Evolutionary conservation across 1,140 invertebrate species (phyloP).

Genomic region (Caenorhabditis remanei): DNA sequence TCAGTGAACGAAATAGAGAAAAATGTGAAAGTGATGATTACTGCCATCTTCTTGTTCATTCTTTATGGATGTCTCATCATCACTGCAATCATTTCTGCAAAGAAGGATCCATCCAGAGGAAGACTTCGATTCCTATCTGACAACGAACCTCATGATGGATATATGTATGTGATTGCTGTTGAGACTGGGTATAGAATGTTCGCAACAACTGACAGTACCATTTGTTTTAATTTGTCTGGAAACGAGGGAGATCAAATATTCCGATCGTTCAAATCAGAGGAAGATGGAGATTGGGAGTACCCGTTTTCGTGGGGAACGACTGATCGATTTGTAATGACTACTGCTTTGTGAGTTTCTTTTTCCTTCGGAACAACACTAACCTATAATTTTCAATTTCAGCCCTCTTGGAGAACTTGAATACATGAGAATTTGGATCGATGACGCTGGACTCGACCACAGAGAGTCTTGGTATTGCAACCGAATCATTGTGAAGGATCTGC

Average conservation of each 20-base stretch:
- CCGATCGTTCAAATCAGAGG: slow-evolving; percentile 76
- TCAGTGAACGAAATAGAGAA: slow-evolving; percentile 25
- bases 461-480: slow-evolving; percentile 81
- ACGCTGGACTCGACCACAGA: slow-evolving; percentile 80
- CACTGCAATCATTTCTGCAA: background rate
- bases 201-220: slow-evolving; percentile 81
- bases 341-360: slow-evolving; percentile 75
- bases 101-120: slow-evolving; percentile 32
- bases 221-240: slow-evolving; percentile 80
- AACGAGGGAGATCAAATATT: slow-evolving; percentile 80
- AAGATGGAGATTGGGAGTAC: slow-evolving; percentile 70
- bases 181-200: slow-evolving; percentile 80
- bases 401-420: slow-evolving; percentile 80
- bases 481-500: slow-evolving; percentile 80
- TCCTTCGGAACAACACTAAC: background rate
- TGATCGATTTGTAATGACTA: slow-evolving; percentile 80
- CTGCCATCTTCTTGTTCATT: slow-evolving; percentile 27
- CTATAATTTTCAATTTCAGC: slow-evolving; percentile 78
- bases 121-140: slow-evolving; percentile 79
- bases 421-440: slow-evolving; percentile 81
- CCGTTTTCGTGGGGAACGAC: slow-evolving; percentile 79
- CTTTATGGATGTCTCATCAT: slow-evolving; percentile 19
- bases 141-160: slow-evolving; percentile 80
- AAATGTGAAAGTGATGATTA: slow-evolving; percentile 25
- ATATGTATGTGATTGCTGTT: slow-evolving; percentile 81